Evolutionary conservation across 1,140 invertebrate species (phyloP).

Genomic region (Coenobita brevimanus): DNA sequence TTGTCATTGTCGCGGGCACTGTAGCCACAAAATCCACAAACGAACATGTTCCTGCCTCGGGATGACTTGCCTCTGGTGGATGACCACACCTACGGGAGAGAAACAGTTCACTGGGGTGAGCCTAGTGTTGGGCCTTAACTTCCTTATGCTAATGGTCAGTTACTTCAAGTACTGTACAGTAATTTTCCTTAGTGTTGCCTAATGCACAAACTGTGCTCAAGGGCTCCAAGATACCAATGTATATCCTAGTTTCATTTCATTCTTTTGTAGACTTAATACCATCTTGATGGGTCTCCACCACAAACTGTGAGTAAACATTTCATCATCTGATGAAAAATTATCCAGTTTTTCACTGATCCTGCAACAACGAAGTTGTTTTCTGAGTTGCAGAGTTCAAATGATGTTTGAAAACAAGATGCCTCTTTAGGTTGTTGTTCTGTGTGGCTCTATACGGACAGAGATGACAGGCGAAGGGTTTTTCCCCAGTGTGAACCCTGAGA

Average conservation of each 20-base stretch:
- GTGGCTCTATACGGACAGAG: slow-evolving; percentile 57
- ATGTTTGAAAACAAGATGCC: slow-evolving; percentile 45
- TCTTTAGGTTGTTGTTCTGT: slow-evolving; percentile 58
- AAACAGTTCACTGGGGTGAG: slow-evolving; percentile 62
- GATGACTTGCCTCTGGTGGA: slow-evolving; percentile 60
- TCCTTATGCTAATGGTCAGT: slow-evolving; percentile 54
- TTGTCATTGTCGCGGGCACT: slow-evolving; percentile 64
- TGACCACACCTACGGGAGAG: slow-evolving; percentile 62
- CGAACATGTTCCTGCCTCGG: slow-evolving; percentile 62
- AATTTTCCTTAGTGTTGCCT: background rate
- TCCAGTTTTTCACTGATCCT: too few relatives aligned
- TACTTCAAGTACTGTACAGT: background rate
- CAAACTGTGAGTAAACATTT: too few relatives aligned
- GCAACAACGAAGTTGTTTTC: background rate
- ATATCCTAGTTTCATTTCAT: too few relatives aligned
- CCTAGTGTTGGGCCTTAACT: slow-evolving; percentile 48
- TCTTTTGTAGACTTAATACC: too few relatives aligned
- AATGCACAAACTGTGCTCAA: background rate
- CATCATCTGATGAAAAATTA: too few relatives aligned
- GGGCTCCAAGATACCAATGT: too few relatives aligned
- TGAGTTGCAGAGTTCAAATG: slow-evolving; percentile 7
- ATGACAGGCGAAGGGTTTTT: slow-evolving; percentile 59
- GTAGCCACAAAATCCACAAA: slow-evolving; percentile 64
- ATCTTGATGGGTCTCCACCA: too few relatives aligned
- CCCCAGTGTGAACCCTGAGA: slow-evolving; percentile 57